Evolutionary conservation across 2,797 vertebrate species (phyloP).

Genomic region (Myoxocephalus aenaeus): DNA sequence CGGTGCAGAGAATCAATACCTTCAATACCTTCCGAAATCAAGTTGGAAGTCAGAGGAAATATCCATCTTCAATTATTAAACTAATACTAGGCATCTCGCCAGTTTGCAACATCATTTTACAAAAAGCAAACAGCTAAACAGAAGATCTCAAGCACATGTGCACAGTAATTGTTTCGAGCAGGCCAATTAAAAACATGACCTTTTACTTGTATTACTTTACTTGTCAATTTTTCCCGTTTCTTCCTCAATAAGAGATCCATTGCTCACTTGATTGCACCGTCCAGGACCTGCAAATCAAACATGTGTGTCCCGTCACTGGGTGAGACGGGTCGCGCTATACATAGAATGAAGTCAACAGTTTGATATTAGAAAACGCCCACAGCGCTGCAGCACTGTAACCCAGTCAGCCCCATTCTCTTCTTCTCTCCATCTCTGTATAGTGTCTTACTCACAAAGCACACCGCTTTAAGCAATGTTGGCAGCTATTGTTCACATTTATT

Average conservation of each 20-base stretch:
- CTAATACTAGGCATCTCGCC: neutral
- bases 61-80: neutral
- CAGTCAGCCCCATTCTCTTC: slow-evolving; percentile 20
- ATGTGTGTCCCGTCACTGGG: slow-evolving; percentile 43
- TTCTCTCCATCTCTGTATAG: slow-evolving; percentile 36
- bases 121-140: neutral
- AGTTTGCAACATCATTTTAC: neutral
- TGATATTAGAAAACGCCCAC: slow-evolving; percentile 61
- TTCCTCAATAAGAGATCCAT: slow-evolving; percentile 1
- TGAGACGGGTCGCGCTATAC: slow-evolving; percentile 47
- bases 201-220: slow-evolving; percentile 13
- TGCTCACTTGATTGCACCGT: slow-evolving; percentile 8
- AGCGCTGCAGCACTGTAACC: slow-evolving; percentile 27
- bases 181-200: slow-evolving; percentile 1
- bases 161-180: slow-evolving; percentile 3
- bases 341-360: slow-evolving; percentile 59
- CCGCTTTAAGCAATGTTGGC: slow-evolving; percentile 62
- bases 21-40: too few relatives aligned
- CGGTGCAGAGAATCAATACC: too few relatives aligned
- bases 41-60: neutral
- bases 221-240: neutral
- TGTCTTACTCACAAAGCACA: slow-evolving; percentile 44
- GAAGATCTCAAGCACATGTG: neutral
- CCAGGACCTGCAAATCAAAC: slow-evolving; percentile 38
- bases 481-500: slow-evolving; percentile 65